These are phyloP conservation scores for Cathartes aura DNA, from an alignment of 2,113 vertebrate species.

Conservation along the genomic window DNA sequence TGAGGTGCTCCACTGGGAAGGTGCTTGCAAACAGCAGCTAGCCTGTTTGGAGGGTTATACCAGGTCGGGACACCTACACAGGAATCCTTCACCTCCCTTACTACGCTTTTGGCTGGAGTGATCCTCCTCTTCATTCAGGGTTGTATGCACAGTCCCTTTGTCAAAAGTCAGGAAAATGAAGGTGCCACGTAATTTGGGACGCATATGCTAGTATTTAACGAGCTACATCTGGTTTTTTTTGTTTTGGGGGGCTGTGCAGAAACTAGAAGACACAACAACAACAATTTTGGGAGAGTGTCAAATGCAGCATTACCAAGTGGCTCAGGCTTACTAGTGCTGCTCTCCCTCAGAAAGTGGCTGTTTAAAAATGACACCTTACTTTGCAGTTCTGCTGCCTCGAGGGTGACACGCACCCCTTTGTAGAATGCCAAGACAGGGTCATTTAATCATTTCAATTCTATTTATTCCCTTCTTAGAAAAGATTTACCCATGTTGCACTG, in stretches of 20 bases:
- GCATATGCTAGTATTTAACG: background rate
- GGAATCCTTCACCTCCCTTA: background rate
- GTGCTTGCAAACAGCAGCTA: background rate
- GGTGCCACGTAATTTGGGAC: background rate
- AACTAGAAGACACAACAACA: background rate
- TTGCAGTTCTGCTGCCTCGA: background rate
- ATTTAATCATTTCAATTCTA: background rate
- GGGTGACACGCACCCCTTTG: background rate
- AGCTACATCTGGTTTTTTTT: background rate
- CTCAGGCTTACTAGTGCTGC: background rate
- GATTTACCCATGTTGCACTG: background rate
- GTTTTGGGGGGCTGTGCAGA: background rate
- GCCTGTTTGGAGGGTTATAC: background rate
- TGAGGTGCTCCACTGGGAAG: background rate
- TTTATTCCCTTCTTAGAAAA: constrained; percentile 16
- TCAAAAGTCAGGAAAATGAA: background rate
- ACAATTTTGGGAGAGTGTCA: background rate
- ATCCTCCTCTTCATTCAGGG: background rate
- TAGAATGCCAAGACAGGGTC: background rate
- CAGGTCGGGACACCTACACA: background rate
- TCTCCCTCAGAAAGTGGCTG: background rate
- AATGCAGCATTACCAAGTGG: background rate
- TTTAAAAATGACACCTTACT: background rate
- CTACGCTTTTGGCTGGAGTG: background rate
- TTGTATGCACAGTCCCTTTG: background rate